Evolutionary conservation across 2,888 invertebrate species (phyloP), one percentile per base, ranked within the genome.

Genomic region (Callosobruchus maculatus): DNA sequence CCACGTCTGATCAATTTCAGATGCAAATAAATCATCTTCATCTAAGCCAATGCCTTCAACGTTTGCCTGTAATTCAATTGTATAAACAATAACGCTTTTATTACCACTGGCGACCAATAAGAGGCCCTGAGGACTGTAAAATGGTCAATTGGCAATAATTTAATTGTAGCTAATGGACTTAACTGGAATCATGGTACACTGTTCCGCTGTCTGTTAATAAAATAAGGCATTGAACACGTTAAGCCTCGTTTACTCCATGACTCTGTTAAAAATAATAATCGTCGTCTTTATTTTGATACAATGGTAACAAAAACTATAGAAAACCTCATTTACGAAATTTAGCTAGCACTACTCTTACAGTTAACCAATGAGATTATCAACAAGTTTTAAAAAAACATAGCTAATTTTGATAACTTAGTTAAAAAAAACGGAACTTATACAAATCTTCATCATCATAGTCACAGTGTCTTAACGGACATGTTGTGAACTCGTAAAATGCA

Each of bases 71-170:
- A 77, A 78, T 76, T 79, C 75, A 76, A 77, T 79, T 79, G 74
- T 74, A 75, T 73, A 72, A 77, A 78, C 77, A 74, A 78, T 77
- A 78, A 78, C 69, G 73, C 74, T 78, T 76, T 78, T 76, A 79
- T 78, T 78, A 79, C 72, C 72, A 74, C 76, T 74, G 13, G 49
- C 49, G 13, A 30, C 30, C 30, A 30, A 9, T n/a, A n/a, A 49
- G 1, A 49, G 49, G 49, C 49, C 49, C 49, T 49, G 49, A 18
- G 49, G 49, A 49, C 13, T 74, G 75, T 77, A 77, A 77, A 75
- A 77, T 72, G 77, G 78, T 77, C 77, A 78, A 79, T 78, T 79
- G 78, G 77, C 77, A 76, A 77, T 79, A 79, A 79, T 79, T 78
- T 78, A 79, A 79, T 79, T 79, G 78, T 78, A 76, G 77, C 76